Conservation (phyloP, 2,888 invertebrate genomes). For the Biston betularia region DNA sequence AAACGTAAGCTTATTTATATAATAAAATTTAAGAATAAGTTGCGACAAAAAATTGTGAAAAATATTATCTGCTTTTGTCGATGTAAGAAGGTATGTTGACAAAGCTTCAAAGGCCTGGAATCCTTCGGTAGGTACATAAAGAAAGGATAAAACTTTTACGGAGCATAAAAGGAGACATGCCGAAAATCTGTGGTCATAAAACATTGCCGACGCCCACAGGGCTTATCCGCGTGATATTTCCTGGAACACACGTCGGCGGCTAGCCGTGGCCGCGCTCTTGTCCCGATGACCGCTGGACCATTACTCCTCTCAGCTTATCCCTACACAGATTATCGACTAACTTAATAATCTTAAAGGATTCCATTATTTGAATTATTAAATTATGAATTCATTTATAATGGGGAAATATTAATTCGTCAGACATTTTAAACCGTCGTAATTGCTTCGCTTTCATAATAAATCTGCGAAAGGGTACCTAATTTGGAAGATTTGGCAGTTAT, state of each 20-base stretch:
- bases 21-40: too few species aligned
- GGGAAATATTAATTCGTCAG: conserved; percentile 36
- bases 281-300: conserved; percentile 40
- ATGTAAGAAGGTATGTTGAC: conserved; percentile 48
- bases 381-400: conserved; percentile 46
- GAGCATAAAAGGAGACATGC: conserved; percentile 72
- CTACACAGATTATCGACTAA: conserved; percentile 46
- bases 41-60: background rate
- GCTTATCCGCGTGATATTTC: conserved; percentile 50
- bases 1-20: too few species aligned
- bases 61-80: conserved; percentile 23
- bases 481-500: conserved; percentile 32
- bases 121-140: conserved; percentile 57
- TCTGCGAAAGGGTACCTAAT: conserved; percentile 35
- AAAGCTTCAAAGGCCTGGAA: conserved; percentile 58
- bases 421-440: conserved; percentile 40
- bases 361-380: conserved; percentile 43
- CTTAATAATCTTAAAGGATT: conserved; percentile 46
- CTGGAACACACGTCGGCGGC: conserved; percentile 20
- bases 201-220: conserved; percentile 54
- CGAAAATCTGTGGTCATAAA: conserved; percentile 74
- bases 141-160: conserved; percentile 72
- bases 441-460: conserved; percentile 35
- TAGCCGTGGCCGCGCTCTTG: conserved; percentile 7
- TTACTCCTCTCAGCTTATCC: conserved; percentile 39